These are phyloP conservation scores for Lipophrys pholis DNA, from an alignment of 2,113 vertebrate species.

Conservation along the genomic window DNA sequence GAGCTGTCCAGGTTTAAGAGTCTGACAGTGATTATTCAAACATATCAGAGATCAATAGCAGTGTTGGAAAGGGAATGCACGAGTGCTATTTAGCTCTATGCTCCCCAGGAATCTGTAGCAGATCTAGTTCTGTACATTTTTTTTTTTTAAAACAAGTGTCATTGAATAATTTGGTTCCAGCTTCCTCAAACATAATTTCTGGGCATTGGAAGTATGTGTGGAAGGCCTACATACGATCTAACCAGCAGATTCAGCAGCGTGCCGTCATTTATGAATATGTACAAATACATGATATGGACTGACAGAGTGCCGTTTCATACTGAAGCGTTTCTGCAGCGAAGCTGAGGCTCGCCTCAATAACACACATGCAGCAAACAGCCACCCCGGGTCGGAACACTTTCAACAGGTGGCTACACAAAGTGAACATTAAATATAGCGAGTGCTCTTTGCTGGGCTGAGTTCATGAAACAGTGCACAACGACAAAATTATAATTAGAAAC, in stretches of 20 bases:
- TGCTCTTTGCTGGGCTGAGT: slow-evolving; percentile 13
- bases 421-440: slow-evolving; percentile 25
- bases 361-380: slow-evolving; percentile 9
- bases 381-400: neutral
- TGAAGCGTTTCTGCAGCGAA: slow-evolving; percentile 15
- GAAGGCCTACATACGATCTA: slow-evolving; percentile 38
- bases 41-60: neutral
- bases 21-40: neutral
- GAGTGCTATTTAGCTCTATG: neutral
- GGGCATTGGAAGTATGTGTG: slow-evolving; percentile 14
- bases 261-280: slow-evolving; percentile 5
- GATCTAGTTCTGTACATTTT: neutral
- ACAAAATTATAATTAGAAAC: neutral
- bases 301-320: slow-evolving; percentile 6
- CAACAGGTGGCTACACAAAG: slow-evolving; percentile 17
- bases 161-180: neutral
- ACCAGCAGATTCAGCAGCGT: slow-evolving; percentile 4
- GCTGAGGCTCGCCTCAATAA: slow-evolving; percentile 10
- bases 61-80: slow-evolving; percentile 3
- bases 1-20: slow-evolving; percentile 8
- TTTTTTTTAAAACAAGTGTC: slow-evolving; percentile 1
- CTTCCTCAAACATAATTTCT: neutral
- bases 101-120: neutral
- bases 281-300: slow-evolving; percentile 8
- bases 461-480: slow-evolving; percentile 15